A percentile compares a stretch with the other conserved stretches of the same genome.
Evolutionary conservation across 2,797 vertebrate species (phyloP).

Genomic region (Spinus olivaceus): DNA sequence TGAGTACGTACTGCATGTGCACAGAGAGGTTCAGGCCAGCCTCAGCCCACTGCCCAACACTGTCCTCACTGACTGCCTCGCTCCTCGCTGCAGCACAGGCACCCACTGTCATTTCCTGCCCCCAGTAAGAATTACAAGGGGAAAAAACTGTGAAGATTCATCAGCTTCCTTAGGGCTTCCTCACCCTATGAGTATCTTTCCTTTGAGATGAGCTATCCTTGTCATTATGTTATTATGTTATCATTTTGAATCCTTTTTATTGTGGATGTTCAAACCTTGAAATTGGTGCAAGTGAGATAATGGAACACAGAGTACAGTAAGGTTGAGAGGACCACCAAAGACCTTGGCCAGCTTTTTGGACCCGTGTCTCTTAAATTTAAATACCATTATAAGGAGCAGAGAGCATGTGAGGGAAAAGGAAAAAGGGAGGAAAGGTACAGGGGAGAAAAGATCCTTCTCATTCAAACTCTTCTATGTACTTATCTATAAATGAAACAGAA

Average conservation of each 20-base stretch:
- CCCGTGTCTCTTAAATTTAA: background rate
- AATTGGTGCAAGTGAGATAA: background rate
- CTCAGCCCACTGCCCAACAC: background rate
- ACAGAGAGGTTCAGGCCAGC: background rate
- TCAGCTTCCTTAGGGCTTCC: background rate
- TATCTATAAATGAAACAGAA: background rate
- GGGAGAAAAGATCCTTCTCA: background rate
- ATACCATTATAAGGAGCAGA: background rate
- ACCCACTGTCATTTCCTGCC: background rate
- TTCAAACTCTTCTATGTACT: background rate
- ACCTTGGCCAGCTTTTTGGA: background rate
- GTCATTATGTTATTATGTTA: background rate
- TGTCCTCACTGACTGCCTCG: background rate
- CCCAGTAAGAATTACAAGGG: background rate
- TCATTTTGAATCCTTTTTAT: background rate
- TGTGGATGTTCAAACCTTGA: background rate
- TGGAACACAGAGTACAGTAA: background rate
- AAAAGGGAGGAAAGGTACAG: background rate
- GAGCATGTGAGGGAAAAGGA: background rate
- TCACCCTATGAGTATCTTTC: background rate
- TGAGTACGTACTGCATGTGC: accelerated
- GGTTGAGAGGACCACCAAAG: background rate
- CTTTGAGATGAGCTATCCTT: background rate
- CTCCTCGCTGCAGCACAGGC: background rate
- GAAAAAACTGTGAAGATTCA: background rate